These are phyloP conservation scores for Brachionus plicatilis DNA, from an alignment of 1,140 invertebrate genomes.

Conservation along the genomic window DNA sequence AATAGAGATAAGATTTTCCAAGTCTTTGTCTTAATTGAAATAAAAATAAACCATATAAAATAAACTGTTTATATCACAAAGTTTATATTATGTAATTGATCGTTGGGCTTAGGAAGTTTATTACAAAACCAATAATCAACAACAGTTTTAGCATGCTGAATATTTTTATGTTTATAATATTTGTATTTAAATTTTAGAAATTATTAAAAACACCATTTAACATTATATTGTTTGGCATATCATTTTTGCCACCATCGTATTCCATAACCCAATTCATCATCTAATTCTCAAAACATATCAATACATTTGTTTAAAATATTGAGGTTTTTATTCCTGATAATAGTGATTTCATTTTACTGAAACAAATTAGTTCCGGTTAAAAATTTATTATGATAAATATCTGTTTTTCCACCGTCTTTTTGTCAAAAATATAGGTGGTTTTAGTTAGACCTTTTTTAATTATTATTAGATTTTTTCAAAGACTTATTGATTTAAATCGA, in stretches of 20 bases:
- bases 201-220: not conserved
- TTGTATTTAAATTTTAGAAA: not conserved
- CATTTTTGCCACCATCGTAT: not conserved
- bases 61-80: conserved; percentile 1
- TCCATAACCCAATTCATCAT: not conserved
- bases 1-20: not conserved
- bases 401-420: not conserved
- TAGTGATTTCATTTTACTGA: not conserved
- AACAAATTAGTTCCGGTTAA: not conserved
- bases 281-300: not conserved
- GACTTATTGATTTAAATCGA: no score
- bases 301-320: not conserved
- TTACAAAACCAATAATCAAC: not conserved
- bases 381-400: not conserved
- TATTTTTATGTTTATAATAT: not conserved
- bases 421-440: not conserved
- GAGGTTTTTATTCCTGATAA: not conserved
- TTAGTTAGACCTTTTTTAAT: not conserved
- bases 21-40: not conserved
- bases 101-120: not conserved
- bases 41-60: not conserved
- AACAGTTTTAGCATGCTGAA: not conserved
- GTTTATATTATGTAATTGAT: not conserved
- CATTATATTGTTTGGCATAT: not conserved
- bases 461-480: not conserved